Percentiles rank a stretch among this genome's conserved stretches.
phyloP scores from a whole-genome alignment of 2,797 vertebrate species.

The Champsocephalus gunnari region DNA sequence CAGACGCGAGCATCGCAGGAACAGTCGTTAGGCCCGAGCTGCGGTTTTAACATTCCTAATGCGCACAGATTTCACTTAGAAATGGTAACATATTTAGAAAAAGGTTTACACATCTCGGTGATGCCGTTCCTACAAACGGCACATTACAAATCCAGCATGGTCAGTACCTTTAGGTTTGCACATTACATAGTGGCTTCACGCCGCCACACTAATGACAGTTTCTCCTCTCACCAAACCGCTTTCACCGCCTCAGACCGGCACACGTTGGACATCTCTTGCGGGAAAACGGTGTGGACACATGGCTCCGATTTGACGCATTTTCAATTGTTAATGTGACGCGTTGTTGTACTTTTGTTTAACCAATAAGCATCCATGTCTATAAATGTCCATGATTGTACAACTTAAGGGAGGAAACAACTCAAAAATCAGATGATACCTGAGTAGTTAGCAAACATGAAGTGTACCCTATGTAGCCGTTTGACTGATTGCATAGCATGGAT shows the following conservation, averaged over 20 bases:
- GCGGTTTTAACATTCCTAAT: conserved; percentile 73
- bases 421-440: conserved; percentile 13
- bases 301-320: background rate
- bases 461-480: background rate
- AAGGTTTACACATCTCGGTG: conserved; percentile 62
- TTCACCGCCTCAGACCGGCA: conserved; percentile 33
- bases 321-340: background rate
- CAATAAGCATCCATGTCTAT: background rate
- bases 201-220: conserved; percentile 71
- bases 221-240: conserved; percentile 42
- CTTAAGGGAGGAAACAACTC: background rate
- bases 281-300: background rate
- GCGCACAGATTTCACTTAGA: conserved; percentile 52
- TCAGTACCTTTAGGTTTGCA: conserved; percentile 78
- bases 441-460: background rate
- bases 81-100: conserved; percentile 46
- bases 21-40: conserved; percentile 69
- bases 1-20: conserved; percentile 69
- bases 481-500: conserved; percentile 34
- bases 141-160: conserved; percentile 75
- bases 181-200: conserved; percentile 69
- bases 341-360: conserved; percentile 5
- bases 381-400: background rate
- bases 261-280: conserved; percentile 50
- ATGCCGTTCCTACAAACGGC: conserved; percentile 66